phyloP scores from a whole-genome alignment of 2,797 vertebrate species.

The Coccyzus lansbergi region DNA sequence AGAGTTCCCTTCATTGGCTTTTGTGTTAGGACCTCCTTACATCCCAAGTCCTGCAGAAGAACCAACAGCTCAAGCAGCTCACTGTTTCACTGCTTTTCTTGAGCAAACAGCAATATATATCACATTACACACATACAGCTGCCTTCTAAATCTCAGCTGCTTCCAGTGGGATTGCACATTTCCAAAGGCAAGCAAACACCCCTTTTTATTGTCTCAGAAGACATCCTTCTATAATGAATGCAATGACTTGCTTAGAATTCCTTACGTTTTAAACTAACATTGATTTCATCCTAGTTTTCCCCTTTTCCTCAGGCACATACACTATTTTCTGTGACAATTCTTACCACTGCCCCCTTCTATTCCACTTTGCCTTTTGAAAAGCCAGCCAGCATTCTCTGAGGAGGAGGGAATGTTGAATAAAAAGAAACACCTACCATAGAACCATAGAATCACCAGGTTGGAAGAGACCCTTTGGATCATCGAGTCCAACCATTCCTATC shows the following conservation, averaged over 20 bases:
- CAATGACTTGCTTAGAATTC: neutral
- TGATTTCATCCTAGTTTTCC: neutral
- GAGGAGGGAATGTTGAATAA: neutral
- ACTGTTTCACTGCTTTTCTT: neutral
- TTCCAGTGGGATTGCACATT: neutral
- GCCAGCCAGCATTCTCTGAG: neutral
- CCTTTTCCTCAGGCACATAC: neutral
- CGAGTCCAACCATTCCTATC: too few relatives aligned
- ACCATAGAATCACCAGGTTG: too few relatives aligned
- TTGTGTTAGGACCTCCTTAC: neutral
- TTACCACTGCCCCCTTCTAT: neutral
- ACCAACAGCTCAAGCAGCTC: neutral
- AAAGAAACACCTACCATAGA: neutral
- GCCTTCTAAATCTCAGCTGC: neutral
- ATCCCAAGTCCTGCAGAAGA: neutral
- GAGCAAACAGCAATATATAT: neutral
- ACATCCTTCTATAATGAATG: neutral
- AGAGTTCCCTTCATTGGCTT: neutral
- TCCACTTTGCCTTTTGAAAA: neutral
- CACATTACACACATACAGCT: neutral
- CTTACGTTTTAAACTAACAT: neutral
- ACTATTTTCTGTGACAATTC: neutral
- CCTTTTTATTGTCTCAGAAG: neutral
- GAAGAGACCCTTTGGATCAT: too few relatives aligned
- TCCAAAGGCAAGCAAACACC: neutral